Percentiles rank a stretch among this genome's conserved stretches.
phyloP scores from a whole-genome alignment of 2,113 vertebrate genomes.

The Panthera leo region DNA sequence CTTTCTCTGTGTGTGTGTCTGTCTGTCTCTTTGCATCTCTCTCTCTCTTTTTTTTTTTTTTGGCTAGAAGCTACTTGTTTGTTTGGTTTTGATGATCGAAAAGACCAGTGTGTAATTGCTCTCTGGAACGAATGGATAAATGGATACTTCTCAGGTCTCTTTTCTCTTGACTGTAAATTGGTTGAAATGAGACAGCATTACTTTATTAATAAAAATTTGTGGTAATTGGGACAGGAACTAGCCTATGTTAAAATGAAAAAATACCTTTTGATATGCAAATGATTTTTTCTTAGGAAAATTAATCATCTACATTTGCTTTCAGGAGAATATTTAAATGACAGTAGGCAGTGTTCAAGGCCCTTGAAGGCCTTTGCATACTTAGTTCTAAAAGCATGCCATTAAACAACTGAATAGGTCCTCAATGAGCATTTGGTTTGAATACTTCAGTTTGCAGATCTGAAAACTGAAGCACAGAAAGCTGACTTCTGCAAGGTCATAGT shows the following conservation, averaged over 20 bases:
- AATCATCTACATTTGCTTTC: conserved; percentile 50
- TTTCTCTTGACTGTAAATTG: conserved; percentile 33
- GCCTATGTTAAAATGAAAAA: conserved; percentile 61
- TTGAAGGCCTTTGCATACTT: neutral
- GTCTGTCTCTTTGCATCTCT: neutral
- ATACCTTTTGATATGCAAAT: conserved; percentile 70
- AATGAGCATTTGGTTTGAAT: neutral
- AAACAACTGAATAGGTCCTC: neutral
- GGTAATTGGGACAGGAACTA: conserved; percentile 56
- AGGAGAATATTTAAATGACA: conserved; percentile 59
- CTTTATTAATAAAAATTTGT: conserved; percentile 71
- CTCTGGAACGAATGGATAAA: neutral
- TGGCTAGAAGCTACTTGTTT: neutral
- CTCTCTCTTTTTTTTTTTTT: neutral
- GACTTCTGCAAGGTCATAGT: neutral
- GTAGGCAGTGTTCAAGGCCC: neutral
- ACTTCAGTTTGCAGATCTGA: neutral
- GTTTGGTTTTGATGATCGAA: neutral
- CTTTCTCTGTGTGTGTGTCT: neutral
- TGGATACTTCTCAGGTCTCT: conserved; percentile 26
- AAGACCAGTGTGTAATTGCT: conserved; percentile 10
- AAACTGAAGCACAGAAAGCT: neutral
- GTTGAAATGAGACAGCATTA: conserved; percentile 44
- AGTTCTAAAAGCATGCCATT: neutral
- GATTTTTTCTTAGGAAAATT: conserved; percentile 53